Base-by-base conservation (phyloP, 2,888 invertebrate genomes). In the Plagodis pulveraria region DNA sequence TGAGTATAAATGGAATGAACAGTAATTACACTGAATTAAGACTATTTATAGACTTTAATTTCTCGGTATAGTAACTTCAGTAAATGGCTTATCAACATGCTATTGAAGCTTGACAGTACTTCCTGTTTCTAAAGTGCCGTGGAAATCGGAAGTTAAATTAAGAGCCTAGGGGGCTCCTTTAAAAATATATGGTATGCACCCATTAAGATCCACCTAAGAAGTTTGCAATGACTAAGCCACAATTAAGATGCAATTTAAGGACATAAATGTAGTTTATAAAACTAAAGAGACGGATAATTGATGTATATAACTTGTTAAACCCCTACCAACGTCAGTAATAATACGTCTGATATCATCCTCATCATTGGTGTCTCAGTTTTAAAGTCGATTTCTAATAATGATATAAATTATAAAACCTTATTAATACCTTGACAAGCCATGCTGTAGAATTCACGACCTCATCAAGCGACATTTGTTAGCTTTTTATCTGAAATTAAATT, bases 401-500 rank as follows among this genome's bases (percentile, higher is more conserved):
- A 58, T 47, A 54, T 57, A 54, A 56, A 59, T 63, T 59, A 63
- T 65, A 70, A 65, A 66, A 62, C 63, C 22, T 56, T 60, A 46
- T 61, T 49, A 66, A 70, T 92, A 92, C 91, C 91, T 92, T 91
- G 74, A 90, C 81, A 72, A 92, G 89, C 91, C 91, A 91, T 81
- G 87, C 82, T 56, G 89, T 85, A 62, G 91, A 91, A 81, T 84
- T 87, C 76, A 91, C 91, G 77, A 91, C 87, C 82, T 92, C 91
- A 77, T 92, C 91, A 77, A 92, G 69, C 12, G 91, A 80, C 90
- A 89, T 91, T 80, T 77, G 70, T 66, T 67, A 47, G 63, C 67
- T 67, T 46, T 56, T 62, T 70, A 79, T 79, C 86, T 86, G 85
- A 76, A 85, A 55, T 55, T 43, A 44, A 9, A 49, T n/a, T 54